Conservation (phyloP, 1,140 invertebrate genomes). For the Cecropterus lyciades region DNA sequence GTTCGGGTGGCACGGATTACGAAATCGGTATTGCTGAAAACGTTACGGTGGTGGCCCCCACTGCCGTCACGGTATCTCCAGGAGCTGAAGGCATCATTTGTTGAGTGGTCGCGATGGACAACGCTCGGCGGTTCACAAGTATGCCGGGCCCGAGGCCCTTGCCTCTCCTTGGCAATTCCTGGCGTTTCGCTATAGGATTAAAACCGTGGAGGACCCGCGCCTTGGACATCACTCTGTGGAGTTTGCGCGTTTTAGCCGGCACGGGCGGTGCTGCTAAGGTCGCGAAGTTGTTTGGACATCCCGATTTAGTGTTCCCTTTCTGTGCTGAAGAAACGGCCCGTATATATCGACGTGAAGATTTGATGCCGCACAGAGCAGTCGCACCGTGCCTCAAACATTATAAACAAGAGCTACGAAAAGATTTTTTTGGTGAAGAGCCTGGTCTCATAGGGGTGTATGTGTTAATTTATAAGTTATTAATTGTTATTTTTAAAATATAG, state of each 20-base stretch:
- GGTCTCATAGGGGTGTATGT: conserved; percentile 93
- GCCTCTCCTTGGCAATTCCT: conserved; percentile 92
- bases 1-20: conserved; percentile 55
- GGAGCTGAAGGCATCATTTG: conserved; percentile 59
- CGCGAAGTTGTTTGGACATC: conserved; percentile 89
- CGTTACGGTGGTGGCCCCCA: conserved; percentile 65
- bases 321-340: conserved; percentile 90
- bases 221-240: conserved; percentile 70
- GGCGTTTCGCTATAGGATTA: conserved; percentile 88
- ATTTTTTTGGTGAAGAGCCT: conserved; percentile 89
- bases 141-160: conserved; percentile 91
- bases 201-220: conserved; percentile 71
- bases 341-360: conserved; percentile 90
- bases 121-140: conserved; percentile 86
- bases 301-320: conserved; percentile 92
- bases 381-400: conserved; percentile 92
- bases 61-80: conserved; percentile 53
- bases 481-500: no score
- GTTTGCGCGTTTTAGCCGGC: conserved; percentile 64
- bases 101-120: conserved; percentile 63
- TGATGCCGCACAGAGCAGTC: conserved; percentile 90
- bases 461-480: no score
- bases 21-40: conserved; percentile 64
- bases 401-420: conserved; percentile 89
- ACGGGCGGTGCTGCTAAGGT: conserved; percentile 90